Percentiles rank a stretch among this genome's conserved stretches.
Evolutionary conservation across 2,797 vertebrate genomes (phyloP).

Genomic region (Sebastes wilsoni): DNA sequence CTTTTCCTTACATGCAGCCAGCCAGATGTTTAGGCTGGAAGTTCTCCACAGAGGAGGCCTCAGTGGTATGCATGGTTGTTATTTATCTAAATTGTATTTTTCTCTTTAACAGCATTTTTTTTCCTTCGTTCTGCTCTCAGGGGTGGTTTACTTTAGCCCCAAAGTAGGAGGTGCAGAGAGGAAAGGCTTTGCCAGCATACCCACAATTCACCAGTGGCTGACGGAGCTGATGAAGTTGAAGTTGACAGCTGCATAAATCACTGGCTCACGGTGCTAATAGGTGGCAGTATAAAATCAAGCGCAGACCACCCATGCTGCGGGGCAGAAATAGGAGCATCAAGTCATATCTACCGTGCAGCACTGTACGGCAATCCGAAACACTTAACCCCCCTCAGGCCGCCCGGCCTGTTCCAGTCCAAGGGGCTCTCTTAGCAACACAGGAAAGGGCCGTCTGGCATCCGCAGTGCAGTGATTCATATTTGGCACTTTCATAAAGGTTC

Average conservation of each 20-base stretch:
- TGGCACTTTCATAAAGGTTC: conserved; percentile 84
- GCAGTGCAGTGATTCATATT: conserved; percentile 85
- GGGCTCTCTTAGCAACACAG: conserved; percentile 85
- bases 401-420: conserved; percentile 61
- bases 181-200: conserved; percentile 81
- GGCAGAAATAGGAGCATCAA: conserved; percentile 79
- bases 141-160: conserved; percentile 85
- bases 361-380: conserved; percentile 88
- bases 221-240: conserved; percentile 87
- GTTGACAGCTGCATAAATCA: conserved; percentile 98
- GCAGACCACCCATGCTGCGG: conserved; percentile 92
- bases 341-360: conserved; percentile 82
- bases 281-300: conserved; percentile 87
- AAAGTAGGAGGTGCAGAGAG: conserved; percentile 77
- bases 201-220: conserved; percentile 89
- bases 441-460: conserved; percentile 83
- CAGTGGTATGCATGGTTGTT: conserved; percentile 87
- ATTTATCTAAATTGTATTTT: conserved; percentile 83
- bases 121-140: conserved; percentile 53
- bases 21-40: conserved; percentile 76
- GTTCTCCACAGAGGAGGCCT: conserved; percentile 82
- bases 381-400: conserved; percentile 81
- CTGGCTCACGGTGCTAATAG: conserved; percentile 89
- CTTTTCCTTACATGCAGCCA: conserved; percentile 62
- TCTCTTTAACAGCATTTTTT: conserved; percentile 79